Evolutionary conservation across 2,113 vertebrate species (phyloP).

Genomic region (Notiomystis cincta): DNA sequence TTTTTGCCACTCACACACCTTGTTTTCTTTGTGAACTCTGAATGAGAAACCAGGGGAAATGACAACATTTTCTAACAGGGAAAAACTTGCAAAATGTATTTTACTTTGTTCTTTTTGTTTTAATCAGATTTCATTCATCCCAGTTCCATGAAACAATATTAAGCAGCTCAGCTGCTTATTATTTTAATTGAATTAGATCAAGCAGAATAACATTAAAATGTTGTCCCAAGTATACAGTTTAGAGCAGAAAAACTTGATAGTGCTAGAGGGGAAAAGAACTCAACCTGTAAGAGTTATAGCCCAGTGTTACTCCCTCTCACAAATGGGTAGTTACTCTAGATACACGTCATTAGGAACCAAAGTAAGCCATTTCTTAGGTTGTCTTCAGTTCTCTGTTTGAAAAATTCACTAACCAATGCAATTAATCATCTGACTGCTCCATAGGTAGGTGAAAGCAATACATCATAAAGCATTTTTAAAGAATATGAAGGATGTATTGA

Average conservation of each 20-base stretch:
- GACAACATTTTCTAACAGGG: background rate
- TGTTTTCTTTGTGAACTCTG: background rate
- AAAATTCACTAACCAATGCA: background rate
- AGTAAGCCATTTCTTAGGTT: background rate
- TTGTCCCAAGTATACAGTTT: background rate
- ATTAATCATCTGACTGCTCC: background rate
- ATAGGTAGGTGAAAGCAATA: background rate
- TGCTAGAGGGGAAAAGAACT: accelerated
- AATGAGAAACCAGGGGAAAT: background rate
- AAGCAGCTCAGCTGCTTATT: background rate
- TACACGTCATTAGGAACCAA: background rate
- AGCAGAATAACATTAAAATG: background rate
- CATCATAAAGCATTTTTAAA: background rate
- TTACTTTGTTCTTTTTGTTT: background rate
- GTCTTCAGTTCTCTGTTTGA: background rate
- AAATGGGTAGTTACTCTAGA: background rate
- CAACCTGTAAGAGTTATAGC: background rate
- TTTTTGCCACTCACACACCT: background rate
- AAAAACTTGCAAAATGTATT: background rate
- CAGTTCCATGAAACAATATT: background rate
- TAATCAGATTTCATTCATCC: background rate
- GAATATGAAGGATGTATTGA: background rate
- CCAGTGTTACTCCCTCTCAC: background rate
- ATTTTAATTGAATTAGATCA: background rate
- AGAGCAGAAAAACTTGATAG: background rate